Conservation (phyloP, 2,113 vertebrate species). For the Serilophus lunatus region DNA sequence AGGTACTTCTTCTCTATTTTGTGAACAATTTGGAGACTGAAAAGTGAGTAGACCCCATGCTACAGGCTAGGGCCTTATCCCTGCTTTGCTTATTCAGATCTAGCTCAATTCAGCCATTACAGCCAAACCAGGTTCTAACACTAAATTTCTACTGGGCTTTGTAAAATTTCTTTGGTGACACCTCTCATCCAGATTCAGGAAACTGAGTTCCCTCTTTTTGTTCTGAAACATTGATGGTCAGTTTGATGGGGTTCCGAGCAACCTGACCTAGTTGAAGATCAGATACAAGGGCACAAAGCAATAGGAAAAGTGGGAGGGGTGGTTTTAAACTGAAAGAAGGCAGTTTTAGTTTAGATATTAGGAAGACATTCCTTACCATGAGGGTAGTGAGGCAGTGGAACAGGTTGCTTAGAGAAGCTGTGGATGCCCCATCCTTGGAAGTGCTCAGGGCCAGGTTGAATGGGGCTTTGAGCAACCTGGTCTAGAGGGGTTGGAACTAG, state of each 20-base stretch:
- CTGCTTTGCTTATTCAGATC: not conserved
- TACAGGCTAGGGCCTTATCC: not conserved
- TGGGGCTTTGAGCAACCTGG: not conserved
- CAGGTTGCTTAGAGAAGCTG: not conserved
- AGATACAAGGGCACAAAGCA: not conserved
- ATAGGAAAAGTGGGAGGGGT: not conserved
- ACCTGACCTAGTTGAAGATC: not conserved
- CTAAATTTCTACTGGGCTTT: not conserved
- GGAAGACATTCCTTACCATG: not conserved
- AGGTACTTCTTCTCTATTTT: not conserved
- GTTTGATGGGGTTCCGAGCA: not conserved
- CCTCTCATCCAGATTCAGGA: not conserved
- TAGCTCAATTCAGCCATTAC: not conserved
- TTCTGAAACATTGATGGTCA: not conserved
- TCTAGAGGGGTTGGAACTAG: not conserved
- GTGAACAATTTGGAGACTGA: not conserved
- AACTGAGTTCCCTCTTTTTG: not conserved
- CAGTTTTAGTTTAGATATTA: not conserved
- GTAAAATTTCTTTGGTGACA: not conserved
- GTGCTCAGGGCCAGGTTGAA: not conserved
- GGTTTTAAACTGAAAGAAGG: not conserved
- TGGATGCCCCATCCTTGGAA: not conserved
- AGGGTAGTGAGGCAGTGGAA: not conserved
- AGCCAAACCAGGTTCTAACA: not conserved
- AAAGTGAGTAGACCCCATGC: not conserved